These are phyloP conservation scores for Dinoponera quadriceps DNA, from an alignment of 1,140 invertebrate genomes.

Conservation along the genomic window DNA sequence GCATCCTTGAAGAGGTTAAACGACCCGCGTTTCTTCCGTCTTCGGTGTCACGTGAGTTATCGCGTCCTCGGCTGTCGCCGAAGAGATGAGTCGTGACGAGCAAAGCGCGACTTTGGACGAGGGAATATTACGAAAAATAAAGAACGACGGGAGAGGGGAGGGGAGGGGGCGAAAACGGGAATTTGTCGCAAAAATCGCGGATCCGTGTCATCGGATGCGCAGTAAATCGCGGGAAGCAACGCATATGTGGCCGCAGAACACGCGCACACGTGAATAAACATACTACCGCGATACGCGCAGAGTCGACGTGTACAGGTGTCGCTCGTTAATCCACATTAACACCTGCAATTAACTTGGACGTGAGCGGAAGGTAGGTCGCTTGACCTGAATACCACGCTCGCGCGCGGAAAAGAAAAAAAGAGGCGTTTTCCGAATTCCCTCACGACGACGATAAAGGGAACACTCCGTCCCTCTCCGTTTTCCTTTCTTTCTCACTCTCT, in stretches of 20 bases:
- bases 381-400: constrained; percentile 71
- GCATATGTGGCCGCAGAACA: constrained; percentile 23
- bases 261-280: constrained; percentile 38
- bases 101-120: not conserved
- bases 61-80: too few relatives aligned
- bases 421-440: constrained; percentile 13
- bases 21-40: too few relatives aligned
- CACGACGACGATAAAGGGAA: not conserved
- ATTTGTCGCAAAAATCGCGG: constrained; percentile 16
- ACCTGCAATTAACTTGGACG: constrained; percentile 80
- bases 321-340: constrained; percentile 77
- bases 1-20: too few relatives aligned
- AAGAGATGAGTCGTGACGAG: too few relatives aligned
- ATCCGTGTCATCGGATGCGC: constrained; percentile 47
- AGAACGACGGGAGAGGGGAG: constrained; percentile 37
- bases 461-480: not conserved
- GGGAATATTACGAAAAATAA: not conserved
- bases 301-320: constrained; percentile 32
- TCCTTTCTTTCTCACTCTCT: not conserved
- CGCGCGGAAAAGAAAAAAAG: constrained; percentile 50
- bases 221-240: not conserved
- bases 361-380: constrained; percentile 70
- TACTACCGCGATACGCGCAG: not conserved
- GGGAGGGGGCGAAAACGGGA: constrained; percentile 52
- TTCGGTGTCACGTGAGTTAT: too few relatives aligned